These are phyloP conservation scores for Lepidonotus clava DNA, from an alignment of 2,888 invertebrate species.

Conservation along the genomic window DNA sequence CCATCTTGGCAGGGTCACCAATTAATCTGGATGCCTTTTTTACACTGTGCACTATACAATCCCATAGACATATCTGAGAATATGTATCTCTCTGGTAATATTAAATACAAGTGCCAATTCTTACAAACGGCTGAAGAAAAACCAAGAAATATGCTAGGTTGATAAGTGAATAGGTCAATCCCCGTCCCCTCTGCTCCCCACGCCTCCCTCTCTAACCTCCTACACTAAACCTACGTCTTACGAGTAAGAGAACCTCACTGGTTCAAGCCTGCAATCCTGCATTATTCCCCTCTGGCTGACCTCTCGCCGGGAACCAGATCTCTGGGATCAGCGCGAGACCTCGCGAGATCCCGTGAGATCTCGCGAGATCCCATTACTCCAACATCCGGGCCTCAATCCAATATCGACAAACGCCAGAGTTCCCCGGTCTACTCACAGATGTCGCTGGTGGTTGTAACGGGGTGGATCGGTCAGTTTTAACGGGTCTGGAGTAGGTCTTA, in stretches of 20 bases:
- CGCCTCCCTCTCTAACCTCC: no score
- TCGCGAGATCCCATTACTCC: constrained; percentile 6
- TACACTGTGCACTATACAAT: no score
- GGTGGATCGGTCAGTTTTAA: background rate
- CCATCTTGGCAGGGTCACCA: no score
- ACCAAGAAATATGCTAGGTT: no score
- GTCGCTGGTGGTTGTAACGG: background rate
- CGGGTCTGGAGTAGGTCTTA: no score
- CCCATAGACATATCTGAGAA: no score
- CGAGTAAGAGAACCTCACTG: background rate
- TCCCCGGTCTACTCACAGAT: background rate
- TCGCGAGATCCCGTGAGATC: background rate
- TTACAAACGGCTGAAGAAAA: background rate
- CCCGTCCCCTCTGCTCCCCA: no score
- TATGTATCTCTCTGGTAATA: no score
- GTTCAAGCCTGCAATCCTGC: background rate
- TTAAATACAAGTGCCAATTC: background rate
- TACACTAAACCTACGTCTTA: no score
- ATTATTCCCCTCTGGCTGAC: background rate
- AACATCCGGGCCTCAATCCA: background rate
- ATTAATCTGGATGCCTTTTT: no score
- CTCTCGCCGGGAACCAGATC: background rate
- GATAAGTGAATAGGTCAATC: no score
- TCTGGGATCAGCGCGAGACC: background rate
- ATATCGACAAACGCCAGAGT: constrained; percentile 28